phyloP scores from a whole-genome alignment of 2,888 invertebrate genomes.

The Lissocephala sabroskyi region DNA sequence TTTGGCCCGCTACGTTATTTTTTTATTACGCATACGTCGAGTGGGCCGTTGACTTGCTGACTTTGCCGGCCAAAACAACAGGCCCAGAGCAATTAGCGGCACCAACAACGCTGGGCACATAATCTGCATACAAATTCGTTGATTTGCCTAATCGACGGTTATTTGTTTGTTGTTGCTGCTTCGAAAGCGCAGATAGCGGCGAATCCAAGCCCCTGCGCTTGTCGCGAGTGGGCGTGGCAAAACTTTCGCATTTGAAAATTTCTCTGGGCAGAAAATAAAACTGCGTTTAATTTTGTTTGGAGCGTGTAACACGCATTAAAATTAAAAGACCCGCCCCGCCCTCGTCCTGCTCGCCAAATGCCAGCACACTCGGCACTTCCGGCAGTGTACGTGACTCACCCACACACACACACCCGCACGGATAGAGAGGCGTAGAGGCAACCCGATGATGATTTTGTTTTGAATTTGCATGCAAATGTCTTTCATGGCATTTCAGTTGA shows the following conservation, averaged over 20 bases:
- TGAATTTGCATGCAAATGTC: conserved; percentile 59
- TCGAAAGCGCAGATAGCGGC: neutral
- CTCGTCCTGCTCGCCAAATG: no score
- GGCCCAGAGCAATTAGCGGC: conserved; percentile 46
- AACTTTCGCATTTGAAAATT: no score
- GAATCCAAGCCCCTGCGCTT: conserved; percentile 38
- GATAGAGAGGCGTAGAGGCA: no score
- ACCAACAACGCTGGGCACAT: conserved; percentile 37
- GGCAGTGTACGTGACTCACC: conserved; percentile 8
- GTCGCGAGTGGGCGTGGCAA: conserved; percentile 23
- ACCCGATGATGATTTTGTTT: conserved; percentile 17
- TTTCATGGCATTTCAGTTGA: conserved; percentile 23
- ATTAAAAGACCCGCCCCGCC: conserved; percentile 57
- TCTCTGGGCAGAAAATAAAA: conserved; percentile 45
- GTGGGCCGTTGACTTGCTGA: conserved; percentile 32
- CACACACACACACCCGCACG: no score
- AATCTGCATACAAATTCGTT: conserved; percentile 66
- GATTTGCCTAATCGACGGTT: conserved; percentile 67
- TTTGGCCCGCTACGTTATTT: neutral
- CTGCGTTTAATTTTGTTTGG: conserved; percentile 52
- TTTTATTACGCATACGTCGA: conserved; percentile 47
- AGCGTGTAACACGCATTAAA: conserved; percentile 64
- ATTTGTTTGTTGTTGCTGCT: conserved; percentile 52
- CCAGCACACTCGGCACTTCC: conserved; percentile 23
- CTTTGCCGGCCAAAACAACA: conserved; percentile 22